phyloP scores from a whole-genome alignment of 1,140 invertebrate genomes.

The Agrypnia vestita region DNA sequence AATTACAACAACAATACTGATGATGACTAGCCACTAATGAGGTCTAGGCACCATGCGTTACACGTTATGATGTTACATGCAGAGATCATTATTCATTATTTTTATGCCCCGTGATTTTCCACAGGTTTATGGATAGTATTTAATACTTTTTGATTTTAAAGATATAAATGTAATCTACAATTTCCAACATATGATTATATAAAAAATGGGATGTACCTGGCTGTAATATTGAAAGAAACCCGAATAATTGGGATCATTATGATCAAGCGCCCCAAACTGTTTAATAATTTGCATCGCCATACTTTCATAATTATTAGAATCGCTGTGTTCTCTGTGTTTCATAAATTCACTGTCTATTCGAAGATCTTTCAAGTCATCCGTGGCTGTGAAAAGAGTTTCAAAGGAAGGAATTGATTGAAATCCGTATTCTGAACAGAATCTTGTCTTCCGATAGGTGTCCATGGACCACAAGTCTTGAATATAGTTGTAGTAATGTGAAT shows the following conservation, averaged over 20 bases:
- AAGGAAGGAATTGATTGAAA: constrained; percentile 90
- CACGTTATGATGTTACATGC: too few species aligned
- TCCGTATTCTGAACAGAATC: constrained; percentile 97
- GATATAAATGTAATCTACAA: too few species aligned
- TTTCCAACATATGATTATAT: too few species aligned
- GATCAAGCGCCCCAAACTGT: constrained; percentile 76
- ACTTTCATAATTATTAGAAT: constrained; percentile 76
- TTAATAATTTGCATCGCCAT: constrained; percentile 75
- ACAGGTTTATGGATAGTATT: too few species aligned
- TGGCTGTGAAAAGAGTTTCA: constrained; percentile 75
- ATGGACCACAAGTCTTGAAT: constrained; percentile 85
- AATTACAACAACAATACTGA: too few species aligned
- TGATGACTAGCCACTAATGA: too few species aligned
- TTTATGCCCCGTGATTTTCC: too few species aligned
- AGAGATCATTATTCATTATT: too few species aligned
- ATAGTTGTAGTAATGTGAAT: constrained; percentile 97
- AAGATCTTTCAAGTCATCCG: constrained; percentile 75
- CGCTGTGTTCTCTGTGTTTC: constrained; percentile 88
- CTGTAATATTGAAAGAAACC: constrained; percentile 81
- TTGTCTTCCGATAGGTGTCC: constrained; percentile 82
- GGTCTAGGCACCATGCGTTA: too few species aligned
- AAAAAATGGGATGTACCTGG: constrained; percentile 76
- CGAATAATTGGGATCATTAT: constrained; percentile 70
- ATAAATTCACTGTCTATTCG: constrained; percentile 76
- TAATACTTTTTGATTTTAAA: too few species aligned